phyloP scores from a whole-genome alignment of 2,888 invertebrate genomes.

The Pterostichus madidus region DNA sequence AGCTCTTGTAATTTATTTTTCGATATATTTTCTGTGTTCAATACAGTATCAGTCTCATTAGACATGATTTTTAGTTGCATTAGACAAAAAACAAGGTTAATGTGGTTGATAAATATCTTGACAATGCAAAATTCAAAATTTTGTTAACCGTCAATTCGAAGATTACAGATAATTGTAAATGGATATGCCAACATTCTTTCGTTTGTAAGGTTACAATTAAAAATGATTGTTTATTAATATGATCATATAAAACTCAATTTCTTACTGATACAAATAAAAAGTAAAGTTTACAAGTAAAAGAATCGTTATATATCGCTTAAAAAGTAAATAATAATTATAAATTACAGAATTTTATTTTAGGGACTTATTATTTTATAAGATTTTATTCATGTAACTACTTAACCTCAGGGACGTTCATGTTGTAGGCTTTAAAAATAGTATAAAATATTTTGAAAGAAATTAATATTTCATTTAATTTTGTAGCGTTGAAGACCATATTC shows the following conservation, averaged over 20 bases:
- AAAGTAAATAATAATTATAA: too few relatives aligned
- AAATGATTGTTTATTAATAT: too few relatives aligned
- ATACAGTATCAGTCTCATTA: background rate
- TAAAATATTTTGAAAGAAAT: too few relatives aligned
- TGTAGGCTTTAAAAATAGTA: too few relatives aligned
- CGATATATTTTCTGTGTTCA: constrained; percentile 26
- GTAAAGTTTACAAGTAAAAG: too few relatives aligned
- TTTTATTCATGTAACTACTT: background rate
- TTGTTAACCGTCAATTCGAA: constrained; percentile 4
- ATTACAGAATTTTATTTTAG: background rate
- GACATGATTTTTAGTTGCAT: constrained; percentile 15
- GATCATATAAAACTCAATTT: too few relatives aligned
- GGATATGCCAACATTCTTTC: background rate
- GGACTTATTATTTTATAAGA: background rate
- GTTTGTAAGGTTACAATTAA: background rate
- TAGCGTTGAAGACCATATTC: too few relatives aligned
- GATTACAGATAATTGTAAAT: background rate
- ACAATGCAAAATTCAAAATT: background rate
- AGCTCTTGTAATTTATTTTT: constrained; percentile 70
- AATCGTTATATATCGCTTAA: too few relatives aligned
- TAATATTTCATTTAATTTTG: background rate
- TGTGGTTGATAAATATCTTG: background rate
- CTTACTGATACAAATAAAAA: too few relatives aligned
- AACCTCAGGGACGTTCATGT: background rate
- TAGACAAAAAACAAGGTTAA: constrained; percentile 8